Conservation (phyloP, 37 sponge, comb jelly and placozoan species). For the Hexactinellida sp. region DNA sequence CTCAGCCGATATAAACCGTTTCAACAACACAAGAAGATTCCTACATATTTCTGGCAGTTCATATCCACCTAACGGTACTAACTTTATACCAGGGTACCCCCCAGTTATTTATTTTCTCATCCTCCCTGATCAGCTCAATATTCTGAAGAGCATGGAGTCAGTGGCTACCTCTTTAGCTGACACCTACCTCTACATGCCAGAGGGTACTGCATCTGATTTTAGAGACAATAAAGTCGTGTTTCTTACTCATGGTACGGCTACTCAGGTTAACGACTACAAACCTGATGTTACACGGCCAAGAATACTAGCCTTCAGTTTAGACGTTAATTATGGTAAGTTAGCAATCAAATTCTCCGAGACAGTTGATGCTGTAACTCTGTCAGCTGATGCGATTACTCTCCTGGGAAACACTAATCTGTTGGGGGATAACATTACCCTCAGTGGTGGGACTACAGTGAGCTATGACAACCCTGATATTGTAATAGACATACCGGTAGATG, state of each 20-base stretch:
- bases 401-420: conserved; percentile 28
- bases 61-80: conserved; percentile 27
- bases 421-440: conserved; percentile 36
- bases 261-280: conserved; percentile 40
- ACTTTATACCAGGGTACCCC: conserved; percentile 42
- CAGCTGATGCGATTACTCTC: conserved; percentile 35
- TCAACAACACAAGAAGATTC: not conserved
- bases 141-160: conserved; percentile 63
- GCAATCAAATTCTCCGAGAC: conserved; percentile 65
- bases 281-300: conserved; percentile 37
- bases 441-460: conserved; percentile 46
- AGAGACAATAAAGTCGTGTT: conserved; percentile 21
- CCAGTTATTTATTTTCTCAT: conserved; percentile 48
- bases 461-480: conserved; percentile 56
- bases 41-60: conserved; percentile 29
- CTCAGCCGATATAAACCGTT: not conserved
- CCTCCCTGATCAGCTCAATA: conserved; percentile 49
- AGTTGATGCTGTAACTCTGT: conserved; percentile 42
- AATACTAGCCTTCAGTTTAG: conserved; percentile 37
- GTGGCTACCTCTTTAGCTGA: conserved; percentile 50
- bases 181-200: conserved; percentile 51
- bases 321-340: conserved; percentile 47
- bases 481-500: conserved; percentile 28
- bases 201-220: conserved; percentile 29
- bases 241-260: conserved; percentile 22